phyloP scores from a whole-genome alignment of 2,113 vertebrate species.

The Sardina pilchardus region DNA sequence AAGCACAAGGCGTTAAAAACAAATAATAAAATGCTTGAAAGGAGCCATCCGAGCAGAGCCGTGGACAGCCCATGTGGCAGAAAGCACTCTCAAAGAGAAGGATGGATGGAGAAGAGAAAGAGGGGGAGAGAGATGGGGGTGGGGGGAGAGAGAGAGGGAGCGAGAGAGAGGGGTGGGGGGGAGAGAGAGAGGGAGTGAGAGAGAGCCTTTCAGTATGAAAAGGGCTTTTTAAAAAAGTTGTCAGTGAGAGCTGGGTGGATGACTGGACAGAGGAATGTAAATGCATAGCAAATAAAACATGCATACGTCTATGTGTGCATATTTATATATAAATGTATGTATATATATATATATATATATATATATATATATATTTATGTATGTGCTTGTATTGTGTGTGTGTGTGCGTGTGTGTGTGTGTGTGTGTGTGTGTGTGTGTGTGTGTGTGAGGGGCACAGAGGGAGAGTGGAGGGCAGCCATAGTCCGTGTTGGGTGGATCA shows the following conservation, averaged over 20 bases:
- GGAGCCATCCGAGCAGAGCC: not conserved
- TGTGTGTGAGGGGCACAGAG: not conserved
- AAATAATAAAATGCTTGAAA: not conserved
- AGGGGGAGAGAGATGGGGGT: not conserved
- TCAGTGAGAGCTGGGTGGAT: not conserved
- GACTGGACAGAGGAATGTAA: not conserved
- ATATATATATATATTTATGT: no score
- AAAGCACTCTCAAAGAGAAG: not conserved
- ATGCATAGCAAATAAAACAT: not conserved
- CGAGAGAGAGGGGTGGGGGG: not conserved
- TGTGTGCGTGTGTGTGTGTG: not conserved
- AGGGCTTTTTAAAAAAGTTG: not conserved
- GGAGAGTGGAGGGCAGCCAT: slow-evolving; percentile 13
- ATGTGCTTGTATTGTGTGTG: slow-evolving; percentile 17
- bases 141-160: not conserved
- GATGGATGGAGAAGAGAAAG: not conserved
- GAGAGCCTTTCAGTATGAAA: not conserved
- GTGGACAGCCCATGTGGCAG: not conserved
- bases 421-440: not conserved
- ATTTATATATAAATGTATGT: not conserved
- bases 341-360: not conserved
- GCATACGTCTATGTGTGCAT: slow-evolving; percentile 7
- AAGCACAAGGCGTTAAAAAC: slow-evolving; percentile 27
- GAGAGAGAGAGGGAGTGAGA: no score
- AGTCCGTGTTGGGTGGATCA: not conserved